These are phyloP conservation scores for Clarias magur DNA, from an alignment of 2,113 vertebrate genomes.

Conservation along the genomic window DNA sequence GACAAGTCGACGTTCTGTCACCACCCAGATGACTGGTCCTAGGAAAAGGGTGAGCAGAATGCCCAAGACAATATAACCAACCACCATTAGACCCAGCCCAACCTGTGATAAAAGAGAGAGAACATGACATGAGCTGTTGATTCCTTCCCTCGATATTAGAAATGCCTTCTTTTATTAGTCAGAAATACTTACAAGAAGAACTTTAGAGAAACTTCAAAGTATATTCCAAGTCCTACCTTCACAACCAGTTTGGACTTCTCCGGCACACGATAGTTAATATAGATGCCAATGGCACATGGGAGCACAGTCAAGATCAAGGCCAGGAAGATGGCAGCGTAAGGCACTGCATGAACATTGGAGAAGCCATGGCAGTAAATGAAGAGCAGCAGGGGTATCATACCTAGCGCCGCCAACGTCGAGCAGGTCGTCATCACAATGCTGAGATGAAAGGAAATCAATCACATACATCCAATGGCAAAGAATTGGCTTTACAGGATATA, in stretches of 20 bases:
- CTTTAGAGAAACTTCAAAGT: too few species aligned
- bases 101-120: constrained; percentile 59
- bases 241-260: constrained; percentile 66
- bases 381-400: constrained; percentile 83
- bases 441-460: constrained; percentile 15
- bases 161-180: too few species aligned
- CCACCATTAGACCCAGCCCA: constrained; percentile 60
- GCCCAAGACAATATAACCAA: constrained; percentile 52
- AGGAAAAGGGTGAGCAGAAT: constrained; percentile 45
- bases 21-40: constrained; percentile 47
- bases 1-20: constrained; percentile 71
- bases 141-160: constrained; percentile 2
- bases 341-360: constrained; percentile 67
- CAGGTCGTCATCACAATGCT: constrained; percentile 83
- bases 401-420: constrained; percentile 76
- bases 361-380: constrained; percentile 77
- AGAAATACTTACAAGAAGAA: too few species aligned
- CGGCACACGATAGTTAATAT: constrained; percentile 76
- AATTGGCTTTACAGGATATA: too few species aligned
- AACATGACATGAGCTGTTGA: background rate
- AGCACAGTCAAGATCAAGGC: constrained; percentile 72
- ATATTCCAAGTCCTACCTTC: constrained; percentile 69
- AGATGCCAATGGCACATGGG: constrained; percentile 73
- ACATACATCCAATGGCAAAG: background rate
- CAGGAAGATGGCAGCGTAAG: constrained; percentile 71